Conservation (phyloP, 2,797 vertebrate genomes). For the Oreortyx pictus region DNA sequence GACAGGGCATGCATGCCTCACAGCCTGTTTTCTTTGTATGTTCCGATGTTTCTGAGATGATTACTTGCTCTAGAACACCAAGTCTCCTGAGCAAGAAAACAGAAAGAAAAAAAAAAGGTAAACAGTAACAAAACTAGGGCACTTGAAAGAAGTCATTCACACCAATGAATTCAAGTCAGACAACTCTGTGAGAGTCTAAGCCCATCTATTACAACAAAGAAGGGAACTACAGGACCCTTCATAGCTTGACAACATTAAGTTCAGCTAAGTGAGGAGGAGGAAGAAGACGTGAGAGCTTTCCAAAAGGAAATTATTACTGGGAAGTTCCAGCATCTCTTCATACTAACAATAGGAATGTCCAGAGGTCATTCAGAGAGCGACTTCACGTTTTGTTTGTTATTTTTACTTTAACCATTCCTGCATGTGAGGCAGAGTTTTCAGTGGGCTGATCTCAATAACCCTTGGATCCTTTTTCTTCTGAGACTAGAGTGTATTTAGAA, state of each 20-base stretch:
- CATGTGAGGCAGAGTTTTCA: not conserved
- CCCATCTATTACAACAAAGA: not conserved
- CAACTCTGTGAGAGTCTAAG: not conserved
- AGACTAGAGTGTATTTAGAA: not conserved
- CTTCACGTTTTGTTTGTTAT: slow-evolving; percentile 24
- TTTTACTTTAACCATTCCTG: slow-evolving; percentile 26
- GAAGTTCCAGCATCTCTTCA: slow-evolving; percentile 20
- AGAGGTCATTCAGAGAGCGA: slow-evolving; percentile 55
- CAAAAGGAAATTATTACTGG: slow-evolving; percentile 44
- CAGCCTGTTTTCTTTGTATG: not conserved
- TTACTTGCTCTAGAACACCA: not conserved
- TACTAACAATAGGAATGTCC: slow-evolving; percentile 35
- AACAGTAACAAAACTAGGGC: not conserved
- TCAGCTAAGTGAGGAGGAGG: slow-evolving; percentile 7
- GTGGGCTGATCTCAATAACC: not conserved
- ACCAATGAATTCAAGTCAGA: not conserved
- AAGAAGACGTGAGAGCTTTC: slow-evolving; percentile 14
- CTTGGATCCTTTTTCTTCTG: not conserved
- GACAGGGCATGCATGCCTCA: not conserved
- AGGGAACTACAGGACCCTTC: slow-evolving; percentile 3
- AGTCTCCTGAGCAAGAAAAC: not conserved
- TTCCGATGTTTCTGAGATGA: not conserved
- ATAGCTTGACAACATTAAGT: slow-evolving; percentile 6
- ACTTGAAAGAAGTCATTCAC: not conserved
- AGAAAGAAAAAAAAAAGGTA: not conserved